Conservation (phyloP, 2,113 vertebrate genomes). For the Gymnogyps californianus region DNA sequence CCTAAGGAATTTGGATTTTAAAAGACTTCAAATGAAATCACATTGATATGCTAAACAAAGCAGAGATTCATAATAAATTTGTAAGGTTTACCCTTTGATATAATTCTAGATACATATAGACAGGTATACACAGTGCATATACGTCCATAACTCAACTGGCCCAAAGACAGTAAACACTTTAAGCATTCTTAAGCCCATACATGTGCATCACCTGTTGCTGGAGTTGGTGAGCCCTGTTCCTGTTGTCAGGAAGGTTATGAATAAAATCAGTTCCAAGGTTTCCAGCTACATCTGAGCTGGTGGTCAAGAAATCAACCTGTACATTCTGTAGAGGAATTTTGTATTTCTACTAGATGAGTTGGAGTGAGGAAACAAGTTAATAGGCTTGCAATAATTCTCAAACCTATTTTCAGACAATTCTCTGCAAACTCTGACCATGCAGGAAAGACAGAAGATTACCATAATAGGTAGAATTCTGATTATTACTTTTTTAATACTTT, state of each 20-base stretch:
- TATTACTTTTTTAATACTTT: background rate
- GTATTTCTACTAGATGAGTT: background rate
- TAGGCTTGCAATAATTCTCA: background rate
- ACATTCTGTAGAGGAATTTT: background rate
- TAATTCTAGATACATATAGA: background rate
- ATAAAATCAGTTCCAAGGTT: background rate
- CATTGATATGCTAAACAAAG: background rate
- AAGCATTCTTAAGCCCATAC: background rate
- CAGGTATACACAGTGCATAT: background rate
- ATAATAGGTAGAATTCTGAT: background rate
- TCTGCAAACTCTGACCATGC: background rate
- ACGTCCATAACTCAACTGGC: background rate
- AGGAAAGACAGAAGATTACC: background rate
- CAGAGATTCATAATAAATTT: background rate
- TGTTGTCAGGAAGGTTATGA: background rate
- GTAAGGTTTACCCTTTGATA: background rate
- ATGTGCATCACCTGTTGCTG: background rate
- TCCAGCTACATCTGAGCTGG: background rate
- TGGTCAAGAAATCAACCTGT: background rate
- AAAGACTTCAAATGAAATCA: background rate
- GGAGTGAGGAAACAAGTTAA: background rate
- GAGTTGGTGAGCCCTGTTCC: background rate
- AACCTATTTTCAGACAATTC: background rate
- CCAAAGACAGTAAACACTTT: background rate
- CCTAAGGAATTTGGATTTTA: background rate